Percentiles rank a stretch among this genome's conserved stretches.
phyloP scores from a whole-genome alignment of 2,113 vertebrate genomes.

The Herpetotheres cachinnans region DNA sequence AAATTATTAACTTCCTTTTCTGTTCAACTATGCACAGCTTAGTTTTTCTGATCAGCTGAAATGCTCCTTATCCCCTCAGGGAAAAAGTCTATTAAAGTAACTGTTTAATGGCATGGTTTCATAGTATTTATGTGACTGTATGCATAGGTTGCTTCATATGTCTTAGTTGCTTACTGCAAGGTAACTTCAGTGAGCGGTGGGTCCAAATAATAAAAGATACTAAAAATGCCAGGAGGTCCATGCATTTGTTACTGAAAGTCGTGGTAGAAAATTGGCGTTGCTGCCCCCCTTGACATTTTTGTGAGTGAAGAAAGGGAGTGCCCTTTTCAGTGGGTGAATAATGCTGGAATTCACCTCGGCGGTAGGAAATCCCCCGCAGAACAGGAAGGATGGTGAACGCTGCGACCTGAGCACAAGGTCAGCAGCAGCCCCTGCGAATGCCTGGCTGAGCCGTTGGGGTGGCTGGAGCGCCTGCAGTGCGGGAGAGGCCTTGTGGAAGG shows the following conservation, averaged over 20 bases:
- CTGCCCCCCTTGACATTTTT: fast-evolving
- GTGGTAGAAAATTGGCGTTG: fast-evolving
- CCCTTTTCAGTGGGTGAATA: neutral
- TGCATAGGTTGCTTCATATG: fast-evolving
- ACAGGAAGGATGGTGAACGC: neutral
- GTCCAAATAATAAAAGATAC: neutral
- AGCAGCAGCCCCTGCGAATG: fast-evolving
- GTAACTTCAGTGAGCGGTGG: neutral
- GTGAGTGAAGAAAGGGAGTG: neutral
- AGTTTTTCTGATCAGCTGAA: neutral
- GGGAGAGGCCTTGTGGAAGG: neutral
- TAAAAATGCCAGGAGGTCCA: neutral
- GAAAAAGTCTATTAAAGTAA: neutral
- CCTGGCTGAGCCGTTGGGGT: neutral
- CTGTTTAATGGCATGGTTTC: neutral
- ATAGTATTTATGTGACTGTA: neutral
- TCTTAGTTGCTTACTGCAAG: neutral
- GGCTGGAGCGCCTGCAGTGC: neutral
- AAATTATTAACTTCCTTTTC: neutral
- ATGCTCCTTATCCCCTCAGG: neutral
- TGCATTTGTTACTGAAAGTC: fast-evolving
- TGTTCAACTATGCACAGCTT: no score
- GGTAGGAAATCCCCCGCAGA: neutral
- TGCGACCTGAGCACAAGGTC: neutral
- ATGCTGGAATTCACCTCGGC: neutral